These are phyloP conservation scores for Tanytarsus gracilentus DNA, from an alignment of 2,888 invertebrate genomes.

Conservation along the genomic window DNA sequence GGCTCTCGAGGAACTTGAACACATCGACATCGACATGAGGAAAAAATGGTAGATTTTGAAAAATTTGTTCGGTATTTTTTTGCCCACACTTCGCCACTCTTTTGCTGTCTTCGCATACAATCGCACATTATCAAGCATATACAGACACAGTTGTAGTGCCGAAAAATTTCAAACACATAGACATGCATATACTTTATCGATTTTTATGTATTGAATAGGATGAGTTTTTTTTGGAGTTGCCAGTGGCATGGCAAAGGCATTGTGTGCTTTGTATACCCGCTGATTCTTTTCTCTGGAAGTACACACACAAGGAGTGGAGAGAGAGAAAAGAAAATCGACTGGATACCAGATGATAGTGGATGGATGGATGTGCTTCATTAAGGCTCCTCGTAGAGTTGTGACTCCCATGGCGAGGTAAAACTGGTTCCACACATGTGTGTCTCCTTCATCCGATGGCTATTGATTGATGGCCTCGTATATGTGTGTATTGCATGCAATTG, in stretches of 20 bases:
- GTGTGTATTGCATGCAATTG: conserved; percentile 19
- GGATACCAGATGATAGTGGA: conserved; percentile 24
- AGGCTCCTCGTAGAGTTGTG: neutral
- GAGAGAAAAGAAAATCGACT: conserved; percentile 8
- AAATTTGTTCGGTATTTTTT: conserved; percentile 14
- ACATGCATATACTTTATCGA: conserved; percentile 22
- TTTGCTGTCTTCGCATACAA: neutral
- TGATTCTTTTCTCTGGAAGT: conserved; percentile 20
- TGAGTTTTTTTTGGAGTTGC: conserved; percentile 26
- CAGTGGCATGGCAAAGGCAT: conserved; percentile 16
- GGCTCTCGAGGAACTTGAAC: too few species aligned
- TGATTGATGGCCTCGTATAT: conserved; percentile 29
- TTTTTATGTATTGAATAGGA: conserved; percentile 28
- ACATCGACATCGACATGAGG: too few species aligned
- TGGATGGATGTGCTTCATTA: conserved; percentile 21
- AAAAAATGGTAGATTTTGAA: conserved; percentile 26
- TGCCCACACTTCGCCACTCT: conserved; percentile 24
- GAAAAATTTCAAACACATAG: neutral
- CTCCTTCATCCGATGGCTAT: conserved; percentile 6
- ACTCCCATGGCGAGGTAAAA: conserved; percentile 23
- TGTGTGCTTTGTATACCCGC: conserved; percentile 14
- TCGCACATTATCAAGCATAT: neutral
- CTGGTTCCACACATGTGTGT: conserved; percentile 12
- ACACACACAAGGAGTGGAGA: conserved; percentile 14
- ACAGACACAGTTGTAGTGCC: neutral